Evolutionary conservation across 2,113 vertebrate species (phyloP).

Genomic region (Catharus minimus): DNA sequence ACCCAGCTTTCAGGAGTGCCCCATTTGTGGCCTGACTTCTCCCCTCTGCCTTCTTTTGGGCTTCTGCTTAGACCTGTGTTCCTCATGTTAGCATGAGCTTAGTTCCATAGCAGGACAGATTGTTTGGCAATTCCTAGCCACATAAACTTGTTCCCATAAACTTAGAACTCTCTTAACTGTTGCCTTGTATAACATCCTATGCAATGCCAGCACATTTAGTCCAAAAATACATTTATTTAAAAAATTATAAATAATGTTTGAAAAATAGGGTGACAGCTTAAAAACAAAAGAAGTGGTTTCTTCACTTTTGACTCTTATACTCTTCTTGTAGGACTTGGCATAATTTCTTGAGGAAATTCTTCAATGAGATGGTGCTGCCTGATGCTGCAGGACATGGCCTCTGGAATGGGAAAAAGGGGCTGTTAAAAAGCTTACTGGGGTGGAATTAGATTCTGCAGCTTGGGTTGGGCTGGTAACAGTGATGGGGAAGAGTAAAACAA

Average conservation of each 20-base stretch:
- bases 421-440: not conserved
- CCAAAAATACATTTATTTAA: slow-evolving; percentile 72
- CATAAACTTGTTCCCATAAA: fast-evolving
- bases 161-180: not conserved
- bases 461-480: fast-evolving
- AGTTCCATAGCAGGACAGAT: not conserved
- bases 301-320: not conserved
- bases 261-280: slow-evolving; percentile 28
- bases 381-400: not conserved
- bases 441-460: not conserved
- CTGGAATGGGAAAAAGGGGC: not conserved
- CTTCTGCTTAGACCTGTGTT: not conserved
- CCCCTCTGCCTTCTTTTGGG: not conserved
- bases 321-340: not conserved
- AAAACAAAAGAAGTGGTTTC: not conserved
- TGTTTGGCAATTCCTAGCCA: not conserved
- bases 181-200: not conserved
- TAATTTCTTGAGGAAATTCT: slow-evolving; percentile 28
- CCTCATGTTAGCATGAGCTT: fast-evolving
- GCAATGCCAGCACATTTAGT: not conserved
- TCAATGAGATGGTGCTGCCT: not conserved
- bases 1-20: not conserved
- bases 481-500: not conserved
- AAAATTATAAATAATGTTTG: slow-evolving; percentile 67
- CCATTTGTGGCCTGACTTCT: not conserved